Evolutionary conservation across 2,888 invertebrate genomes (phyloP).

Genomic region (Norana najaformis): DNA sequence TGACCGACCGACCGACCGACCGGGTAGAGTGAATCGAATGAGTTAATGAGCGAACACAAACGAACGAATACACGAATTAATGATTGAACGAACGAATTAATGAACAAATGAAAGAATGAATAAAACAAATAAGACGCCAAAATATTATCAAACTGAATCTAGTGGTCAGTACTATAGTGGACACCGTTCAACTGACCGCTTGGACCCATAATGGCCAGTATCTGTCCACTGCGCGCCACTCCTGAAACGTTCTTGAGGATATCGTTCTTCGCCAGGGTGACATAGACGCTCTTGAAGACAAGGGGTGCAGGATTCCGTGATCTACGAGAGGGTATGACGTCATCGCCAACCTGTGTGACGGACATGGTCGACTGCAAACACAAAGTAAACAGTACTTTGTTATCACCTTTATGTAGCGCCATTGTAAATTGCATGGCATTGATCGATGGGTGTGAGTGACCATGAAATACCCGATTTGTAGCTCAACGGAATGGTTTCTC

Average conservation of each 20-base stretch:
- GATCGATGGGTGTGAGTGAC: no score
- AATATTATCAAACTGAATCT: no score
- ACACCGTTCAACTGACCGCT: slow-evolving; percentile 74
- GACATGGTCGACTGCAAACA: neutral
- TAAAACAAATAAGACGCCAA: no score
- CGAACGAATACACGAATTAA: no score
- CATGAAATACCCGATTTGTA: no score
- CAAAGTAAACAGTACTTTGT: neutral
- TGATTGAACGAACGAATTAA: neutral
- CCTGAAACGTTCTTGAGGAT: slow-evolving; percentile 37
- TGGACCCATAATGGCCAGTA: slow-evolving; percentile 81
- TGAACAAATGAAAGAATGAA: no score
- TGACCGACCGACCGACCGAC: no score
- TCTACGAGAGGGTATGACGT: neutral
- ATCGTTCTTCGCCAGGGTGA: slow-evolving; percentile 10
- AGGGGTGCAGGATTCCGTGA: neutral
- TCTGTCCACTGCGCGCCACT: slow-evolving; percentile 71
- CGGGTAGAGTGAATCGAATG: no score
- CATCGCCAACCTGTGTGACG: neutral
- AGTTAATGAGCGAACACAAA: neutral
- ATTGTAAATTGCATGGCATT: no score
- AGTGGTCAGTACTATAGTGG: no score
- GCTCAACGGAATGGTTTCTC: no score
- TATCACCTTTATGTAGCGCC: no score
- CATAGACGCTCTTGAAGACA: slow-evolving; percentile 33